Conservation (phyloP, 2,113 vertebrate species). For the human (Homo sapiens) region DNA sequence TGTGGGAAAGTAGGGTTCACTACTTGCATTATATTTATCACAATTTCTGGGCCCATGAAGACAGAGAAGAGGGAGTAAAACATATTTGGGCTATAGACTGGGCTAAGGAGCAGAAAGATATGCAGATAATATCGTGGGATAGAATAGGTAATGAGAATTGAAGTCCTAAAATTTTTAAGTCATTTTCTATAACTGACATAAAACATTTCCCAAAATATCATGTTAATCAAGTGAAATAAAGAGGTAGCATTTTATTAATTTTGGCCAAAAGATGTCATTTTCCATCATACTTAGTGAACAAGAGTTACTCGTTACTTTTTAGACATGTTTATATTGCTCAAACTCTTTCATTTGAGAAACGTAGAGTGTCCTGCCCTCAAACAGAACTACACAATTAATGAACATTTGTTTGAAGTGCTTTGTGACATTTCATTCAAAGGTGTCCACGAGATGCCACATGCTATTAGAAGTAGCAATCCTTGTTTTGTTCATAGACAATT, state of each 20-base stretch:
- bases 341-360: slow-evolving; percentile 17
- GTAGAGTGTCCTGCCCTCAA: neutral
- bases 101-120: neutral
- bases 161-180: neutral
- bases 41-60: neutral
- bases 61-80: neutral
- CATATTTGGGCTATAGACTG: neutral
- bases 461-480: slow-evolving; percentile 62
- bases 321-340: neutral
- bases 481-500: slow-evolving; percentile 64
- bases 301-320: neutral
- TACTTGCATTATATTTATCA: neutral
- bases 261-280: slow-evolving; percentile 19
- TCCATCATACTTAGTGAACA: neutral
- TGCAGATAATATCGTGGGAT: neutral
- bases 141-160: neutral
- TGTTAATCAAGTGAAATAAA: slow-evolving; percentile 6
- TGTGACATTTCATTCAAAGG: slow-evolving; percentile 57
- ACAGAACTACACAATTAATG: slow-evolving; percentile 39
- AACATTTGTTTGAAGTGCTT: slow-evolving; percentile 55
- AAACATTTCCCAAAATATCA: slow-evolving; percentile 30
- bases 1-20: neutral
- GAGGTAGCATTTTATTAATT: slow-evolving; percentile 31
- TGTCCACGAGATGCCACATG: slow-evolving; percentile 4
- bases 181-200: neutral